Percentiles rank a stretch among this genome's conserved stretches.
phyloP scores from a whole-genome alignment of 2,888 invertebrate genomes.

The Anthophora plumipes region DNA sequence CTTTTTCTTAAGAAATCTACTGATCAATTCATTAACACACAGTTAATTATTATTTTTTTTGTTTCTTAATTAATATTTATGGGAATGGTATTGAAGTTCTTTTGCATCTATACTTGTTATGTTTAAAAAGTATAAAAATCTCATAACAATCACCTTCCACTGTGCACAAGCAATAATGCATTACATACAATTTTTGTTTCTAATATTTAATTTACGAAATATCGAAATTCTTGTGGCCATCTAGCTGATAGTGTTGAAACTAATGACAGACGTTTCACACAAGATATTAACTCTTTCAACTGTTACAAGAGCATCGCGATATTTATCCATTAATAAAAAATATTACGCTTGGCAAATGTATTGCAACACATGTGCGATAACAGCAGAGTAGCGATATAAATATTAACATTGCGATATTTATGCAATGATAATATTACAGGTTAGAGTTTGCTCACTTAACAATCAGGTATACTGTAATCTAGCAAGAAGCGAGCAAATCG shows the following conservation, averaged over 20 bases:
- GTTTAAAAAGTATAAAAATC: no score
- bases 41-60: background rate
- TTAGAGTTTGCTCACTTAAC: background rate
- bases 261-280: background rate
- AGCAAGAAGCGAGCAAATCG: background rate
- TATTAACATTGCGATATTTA: constrained; percentile 15
- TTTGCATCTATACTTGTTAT: background rate
- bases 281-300: background rate
- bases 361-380: background rate
- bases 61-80: background rate
- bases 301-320: background rate
- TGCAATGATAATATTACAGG: constrained; percentile 9
- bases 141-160: background rate
- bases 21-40: background rate
- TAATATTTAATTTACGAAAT: background rate
- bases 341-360: background rate
- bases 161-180: no score
- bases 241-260: background rate
- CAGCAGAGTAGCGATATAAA: background rate
- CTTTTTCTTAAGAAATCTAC: background rate
- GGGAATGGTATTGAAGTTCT: background rate
- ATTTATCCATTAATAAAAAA: background rate
- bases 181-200: no score
- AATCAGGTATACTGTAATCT: background rate
- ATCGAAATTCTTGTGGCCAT: background rate